Evolutionary conservation across 2,797 vertebrate species (phyloP).

Genomic region (Phylloscopus collybita): DNA sequence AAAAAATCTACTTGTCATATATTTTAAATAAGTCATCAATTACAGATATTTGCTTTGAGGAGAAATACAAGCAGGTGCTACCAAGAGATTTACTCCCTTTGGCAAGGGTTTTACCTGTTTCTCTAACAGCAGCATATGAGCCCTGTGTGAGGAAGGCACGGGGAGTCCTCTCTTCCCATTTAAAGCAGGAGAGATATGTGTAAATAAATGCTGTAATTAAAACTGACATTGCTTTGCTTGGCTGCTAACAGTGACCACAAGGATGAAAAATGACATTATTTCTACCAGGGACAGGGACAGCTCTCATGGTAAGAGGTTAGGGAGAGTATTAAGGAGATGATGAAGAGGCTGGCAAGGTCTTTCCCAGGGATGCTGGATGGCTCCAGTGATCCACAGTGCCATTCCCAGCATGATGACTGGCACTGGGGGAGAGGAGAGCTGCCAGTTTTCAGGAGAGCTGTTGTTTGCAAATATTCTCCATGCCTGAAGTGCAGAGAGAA

Average conservation of each 20-base stretch:
- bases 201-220: conserved; percentile 59
- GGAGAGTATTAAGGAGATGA: background rate
- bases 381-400: background rate
- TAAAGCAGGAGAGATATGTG: conserved; percentile 5
- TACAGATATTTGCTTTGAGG: background rate
- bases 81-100: background rate
- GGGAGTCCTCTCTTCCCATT: background rate
- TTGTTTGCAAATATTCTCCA: background rate
- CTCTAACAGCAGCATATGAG: background rate
- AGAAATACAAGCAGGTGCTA: background rate
- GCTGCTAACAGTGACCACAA: background rate
- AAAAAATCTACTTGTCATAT: background rate
- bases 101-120: background rate
- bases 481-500: background rate
- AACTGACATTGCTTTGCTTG: background rate
- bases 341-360: background rate
- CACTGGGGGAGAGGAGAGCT: background rate
- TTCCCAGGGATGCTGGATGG: background rate
- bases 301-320: background rate
- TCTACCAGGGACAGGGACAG: background rate
- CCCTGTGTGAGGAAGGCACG: background rate
- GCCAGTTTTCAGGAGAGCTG: background rate
- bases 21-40: background rate
- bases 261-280: conserved; percentile 43
- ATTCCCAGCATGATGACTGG: background rate